Base-by-base conservation (phyloP, 2,888 invertebrate species). In the Pachydiplax longipennis region DNA sequence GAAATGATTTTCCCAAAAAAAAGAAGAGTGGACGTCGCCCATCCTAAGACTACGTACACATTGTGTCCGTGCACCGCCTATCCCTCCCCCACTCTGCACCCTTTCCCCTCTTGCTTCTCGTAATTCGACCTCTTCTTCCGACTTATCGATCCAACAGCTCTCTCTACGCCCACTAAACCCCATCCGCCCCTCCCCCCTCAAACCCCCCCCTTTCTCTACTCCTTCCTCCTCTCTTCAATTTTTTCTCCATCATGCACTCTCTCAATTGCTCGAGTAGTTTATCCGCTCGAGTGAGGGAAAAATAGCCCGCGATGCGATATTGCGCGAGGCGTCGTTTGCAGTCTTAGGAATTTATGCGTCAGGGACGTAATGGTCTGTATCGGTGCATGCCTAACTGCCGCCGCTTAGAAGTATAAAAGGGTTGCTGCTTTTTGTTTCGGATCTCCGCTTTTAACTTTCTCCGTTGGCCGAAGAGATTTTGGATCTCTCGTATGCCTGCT, bases 81-180 rank as follows among this genome's bases (percentile, higher is more conserved):
- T 31, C 81, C n/a, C 40, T 58, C 35, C 35, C 58, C 83, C 61
- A 15, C 58, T 18, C 83, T 58, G 53, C 87, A 15, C 53, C 58
- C 87, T 37, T 58, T 37, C 87, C 61, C 37, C 58, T 61, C n/a
- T 58, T 83, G 53, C 83, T 83, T 58, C 87, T 61, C 87, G 87
- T 87, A 87, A 87, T 87, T 87, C 87, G 87, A 87, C 87, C 87
- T 87, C 87, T 61, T 61, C 87, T 87, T 87, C 87, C 87, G 40
- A 65, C 87, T 61, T 87, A 87, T 87, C 87, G 87, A 87, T 87
- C 87, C 87, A 22, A 65, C 58, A 31, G 83, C 53, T 53, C 37
- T 48, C 53, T 53, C 37, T 48, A 37, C 58, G 35, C 58, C 61
- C 61, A 58, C 61, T 18, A 87, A 87, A 58, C 61, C 81, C 81